These are phyloP conservation scores for Helostoma temminkii DNA, from an alignment of 2,797 vertebrate species.

Conservation along the genomic window DNA sequence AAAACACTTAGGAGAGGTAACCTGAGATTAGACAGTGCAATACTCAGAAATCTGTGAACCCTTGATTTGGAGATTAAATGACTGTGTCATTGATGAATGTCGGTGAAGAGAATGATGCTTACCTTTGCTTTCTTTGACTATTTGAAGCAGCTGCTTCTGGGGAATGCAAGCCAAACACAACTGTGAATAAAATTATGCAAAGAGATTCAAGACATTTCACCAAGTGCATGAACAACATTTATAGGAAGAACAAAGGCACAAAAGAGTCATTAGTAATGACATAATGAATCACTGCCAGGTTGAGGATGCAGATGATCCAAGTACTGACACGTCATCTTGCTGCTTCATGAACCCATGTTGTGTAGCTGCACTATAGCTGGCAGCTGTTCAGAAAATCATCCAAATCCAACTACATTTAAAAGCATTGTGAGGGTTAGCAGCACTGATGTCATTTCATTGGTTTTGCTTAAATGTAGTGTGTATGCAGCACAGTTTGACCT, in stretches of 20 bases:
- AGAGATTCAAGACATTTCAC: slow-evolving; percentile 8
- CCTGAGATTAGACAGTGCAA: slow-evolving; percentile 43
- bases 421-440: not conserved
- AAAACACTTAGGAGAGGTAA: slow-evolving; percentile 31
- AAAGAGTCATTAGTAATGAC: not conserved
- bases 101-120: slow-evolving; percentile 12
- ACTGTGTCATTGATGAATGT: not conserved
- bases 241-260: not conserved
- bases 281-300: slow-evolving; percentile 7
- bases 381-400: slow-evolving; percentile 1
- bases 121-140: slow-evolving; percentile 23
- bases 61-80: slow-evolving; percentile 7
- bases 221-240: slow-evolving; percentile 1
- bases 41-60: slow-evolving; percentile 45
- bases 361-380: slow-evolving; percentile 10
- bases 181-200: slow-evolving; percentile 66
- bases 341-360: slow-evolving; percentile 11
- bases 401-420: slow-evolving; percentile 9
- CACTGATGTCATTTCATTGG: no score
- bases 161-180: slow-evolving; percentile 71
- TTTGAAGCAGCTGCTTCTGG: slow-evolving; percentile 58
- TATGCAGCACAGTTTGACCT: slow-evolving; percentile 16
- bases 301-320: slow-evolving; percentile 21
- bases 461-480: not conserved
- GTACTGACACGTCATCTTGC: slow-evolving; percentile 10